These are phyloP conservation scores for Notarius quadriscutis DNA, from an alignment of 2,113 vertebrate genomes.

Conservation along the genomic window DNA sequence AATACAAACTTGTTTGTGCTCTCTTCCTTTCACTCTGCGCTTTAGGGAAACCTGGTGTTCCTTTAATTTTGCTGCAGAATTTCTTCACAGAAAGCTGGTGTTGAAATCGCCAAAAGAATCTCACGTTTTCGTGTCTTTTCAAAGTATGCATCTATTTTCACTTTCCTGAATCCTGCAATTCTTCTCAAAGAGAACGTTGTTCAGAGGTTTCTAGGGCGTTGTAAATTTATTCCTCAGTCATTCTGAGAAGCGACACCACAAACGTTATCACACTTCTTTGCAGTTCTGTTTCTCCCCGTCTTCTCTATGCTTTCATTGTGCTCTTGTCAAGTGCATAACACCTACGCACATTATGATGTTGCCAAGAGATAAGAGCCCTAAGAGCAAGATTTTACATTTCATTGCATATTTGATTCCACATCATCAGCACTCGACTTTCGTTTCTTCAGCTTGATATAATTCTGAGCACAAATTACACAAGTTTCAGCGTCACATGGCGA, in stretches of 20 bases:
- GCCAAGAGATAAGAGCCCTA: neutral
- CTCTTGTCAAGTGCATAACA: neutral
- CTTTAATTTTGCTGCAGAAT: neutral
- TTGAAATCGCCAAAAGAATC: neutral
- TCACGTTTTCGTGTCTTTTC: neutral
- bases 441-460: neutral
- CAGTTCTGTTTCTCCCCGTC: neutral
- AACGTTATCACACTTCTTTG: neutral
- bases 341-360: neutral
- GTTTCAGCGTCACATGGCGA: neutral
- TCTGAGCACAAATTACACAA: neutral
- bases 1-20: neutral
- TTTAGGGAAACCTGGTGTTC: neutral
- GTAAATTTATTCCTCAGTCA: neutral
- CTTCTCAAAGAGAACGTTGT: neutral
- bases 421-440: neutral
- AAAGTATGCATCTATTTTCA: neutral
- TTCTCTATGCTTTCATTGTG: neutral
- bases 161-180: neutral
- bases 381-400: neutral
- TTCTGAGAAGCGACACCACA: neutral
- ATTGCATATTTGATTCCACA: neutral
- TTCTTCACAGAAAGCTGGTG: neutral
- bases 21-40: neutral
- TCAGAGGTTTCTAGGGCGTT: neutral